These are phyloP conservation scores for Anadara kagoshimensis DNA, from an alignment of 1,140 invertebrate species.

Conservation along the genomic window DNA sequence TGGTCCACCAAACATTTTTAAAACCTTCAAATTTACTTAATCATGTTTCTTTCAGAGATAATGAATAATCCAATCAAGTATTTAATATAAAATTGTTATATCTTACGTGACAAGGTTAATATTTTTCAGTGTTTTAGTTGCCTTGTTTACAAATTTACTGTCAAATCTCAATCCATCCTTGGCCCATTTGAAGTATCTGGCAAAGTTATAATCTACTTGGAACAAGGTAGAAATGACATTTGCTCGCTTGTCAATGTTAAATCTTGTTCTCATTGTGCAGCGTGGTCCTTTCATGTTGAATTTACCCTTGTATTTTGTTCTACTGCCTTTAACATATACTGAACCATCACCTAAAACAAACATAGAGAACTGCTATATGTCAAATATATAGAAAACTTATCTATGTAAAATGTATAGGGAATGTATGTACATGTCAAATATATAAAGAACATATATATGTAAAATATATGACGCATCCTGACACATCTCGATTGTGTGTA, in stretches of 20 bases:
- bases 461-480: no score
- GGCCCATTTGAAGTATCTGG: conserved; percentile 36
- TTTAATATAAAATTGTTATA: no score
- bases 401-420: no score
- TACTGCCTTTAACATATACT: conserved; percentile 34
- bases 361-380: background rate
- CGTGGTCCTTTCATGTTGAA: conserved; percentile 44
- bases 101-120: conserved; percentile 53
- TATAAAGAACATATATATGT: no score
- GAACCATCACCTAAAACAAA: conserved; percentile 41
- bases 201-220: conserved; percentile 53
- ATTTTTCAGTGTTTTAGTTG: conserved; percentile 44
- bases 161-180: conserved; percentile 48
- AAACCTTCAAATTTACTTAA: no score
- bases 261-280: conserved; percentile 31
- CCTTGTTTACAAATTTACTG: conserved; percentile 47
- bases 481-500: no score
- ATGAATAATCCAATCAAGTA: no score
- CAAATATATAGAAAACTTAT: no score
- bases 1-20: no score
- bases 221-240: conserved; percentile 35
- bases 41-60: no score
- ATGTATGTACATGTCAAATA: no score
- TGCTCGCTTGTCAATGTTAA: conserved; percentile 38
- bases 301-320: conserved; percentile 33